Evolutionary conservation across 2,113 vertebrate genomes (phyloP).

Genomic region (Piaya cayana): DNA sequence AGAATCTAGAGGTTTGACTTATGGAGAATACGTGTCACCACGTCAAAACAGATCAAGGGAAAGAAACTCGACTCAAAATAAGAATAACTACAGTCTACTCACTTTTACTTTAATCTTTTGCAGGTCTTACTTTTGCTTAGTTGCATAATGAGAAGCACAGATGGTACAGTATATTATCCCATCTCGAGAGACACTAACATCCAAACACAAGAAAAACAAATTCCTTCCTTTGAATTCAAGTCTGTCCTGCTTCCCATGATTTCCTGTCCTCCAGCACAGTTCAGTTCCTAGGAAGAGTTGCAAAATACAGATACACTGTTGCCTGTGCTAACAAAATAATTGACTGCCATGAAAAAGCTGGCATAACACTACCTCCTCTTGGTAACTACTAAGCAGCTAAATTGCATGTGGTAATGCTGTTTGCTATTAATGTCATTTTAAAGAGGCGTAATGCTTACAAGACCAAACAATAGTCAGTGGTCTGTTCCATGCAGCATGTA

Average conservation of each 20-base stretch:
- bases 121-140: not conserved
- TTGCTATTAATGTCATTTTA: not conserved
- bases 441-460: not conserved
- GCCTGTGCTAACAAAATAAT: slow-evolving; percentile 46
- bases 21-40: not conserved
- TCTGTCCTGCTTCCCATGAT: slow-evolving; percentile 26
- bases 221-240: slow-evolving; percentile 41
- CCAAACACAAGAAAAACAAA: slow-evolving; percentile 24
- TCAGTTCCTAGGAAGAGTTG: slow-evolving; percentile 64
- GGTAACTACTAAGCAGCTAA: not conserved
- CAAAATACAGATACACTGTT: slow-evolving; percentile 34
- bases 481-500: not conserved
- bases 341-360: slow-evolving; percentile 10
- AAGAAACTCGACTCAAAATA: not conserved
- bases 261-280: slow-evolving; percentile 26
- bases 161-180: not conserved
- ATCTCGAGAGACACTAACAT: not conserved
- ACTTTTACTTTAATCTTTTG: not conserved
- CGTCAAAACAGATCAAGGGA: not conserved
- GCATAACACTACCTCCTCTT: slow-evolving; percentile 25
- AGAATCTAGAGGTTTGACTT: not conserved
- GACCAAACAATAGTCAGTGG: not conserved
- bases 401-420: not conserved
- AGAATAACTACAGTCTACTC: not conserved
- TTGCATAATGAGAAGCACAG: not conserved